Evolutionary conservation across 2,888 invertebrate genomes (phyloP).

Genomic region (Drosophila anomelani): DNA sequence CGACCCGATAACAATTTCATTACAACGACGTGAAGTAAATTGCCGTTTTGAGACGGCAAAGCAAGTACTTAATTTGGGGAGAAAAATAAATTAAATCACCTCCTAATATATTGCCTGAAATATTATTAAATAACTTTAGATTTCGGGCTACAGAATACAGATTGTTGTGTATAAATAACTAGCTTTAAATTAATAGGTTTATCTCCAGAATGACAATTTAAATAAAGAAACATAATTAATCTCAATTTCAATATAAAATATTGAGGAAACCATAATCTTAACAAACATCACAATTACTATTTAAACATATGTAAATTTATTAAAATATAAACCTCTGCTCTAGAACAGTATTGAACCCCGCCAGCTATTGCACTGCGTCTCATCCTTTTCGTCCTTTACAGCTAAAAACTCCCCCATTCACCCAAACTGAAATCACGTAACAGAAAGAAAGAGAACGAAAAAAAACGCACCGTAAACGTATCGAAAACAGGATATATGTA

Average conservation of each 20-base stretch:
- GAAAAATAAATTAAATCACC: neutral
- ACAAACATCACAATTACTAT: neutral
- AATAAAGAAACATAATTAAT: neutral
- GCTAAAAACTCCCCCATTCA: neutral
- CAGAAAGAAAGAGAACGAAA: neutral
- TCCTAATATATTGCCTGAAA: neutral
- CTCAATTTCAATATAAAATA: neutral
- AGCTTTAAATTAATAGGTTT: neutral
- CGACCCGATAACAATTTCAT: slow-evolving; percentile 38
- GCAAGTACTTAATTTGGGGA: neutral
- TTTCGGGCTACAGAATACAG: no score
- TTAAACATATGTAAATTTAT: no score
- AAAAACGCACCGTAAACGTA: slow-evolving; percentile 17
- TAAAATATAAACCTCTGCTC: no score
- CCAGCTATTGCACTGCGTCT: slow-evolving; percentile 62
- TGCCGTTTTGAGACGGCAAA: neutral
- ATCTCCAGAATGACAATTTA: neutral
- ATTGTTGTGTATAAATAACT: neutral
- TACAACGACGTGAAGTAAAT: neutral
- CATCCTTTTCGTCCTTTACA: neutral
- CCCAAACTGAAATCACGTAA: slow-evolving; percentile 1
- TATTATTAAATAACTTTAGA: neutral
- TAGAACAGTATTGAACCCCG: slow-evolving; percentile 18
- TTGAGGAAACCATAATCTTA: neutral
- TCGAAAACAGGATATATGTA: slow-evolving; percentile 35